A percentile compares a stretch with the other conserved stretches of the same genome.
phyloP scores from a whole-genome alignment of 2,797 vertebrate genomes.

The Scomberomorus guttatus region DNA sequence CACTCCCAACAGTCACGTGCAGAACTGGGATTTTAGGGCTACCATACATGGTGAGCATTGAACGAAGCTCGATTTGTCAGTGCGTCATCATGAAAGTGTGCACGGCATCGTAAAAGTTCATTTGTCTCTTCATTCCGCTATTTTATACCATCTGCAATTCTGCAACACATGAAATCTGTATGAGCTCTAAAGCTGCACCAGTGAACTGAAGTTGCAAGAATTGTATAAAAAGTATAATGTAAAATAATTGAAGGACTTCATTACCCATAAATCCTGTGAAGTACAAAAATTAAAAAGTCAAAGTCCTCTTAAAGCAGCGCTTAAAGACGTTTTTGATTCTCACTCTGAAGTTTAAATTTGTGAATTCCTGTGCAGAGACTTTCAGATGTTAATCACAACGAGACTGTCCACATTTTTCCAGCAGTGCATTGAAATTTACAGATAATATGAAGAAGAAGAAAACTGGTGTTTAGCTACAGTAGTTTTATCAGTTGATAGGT shows the following conservation, averaged over 20 bases:
- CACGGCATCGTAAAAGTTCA: not conserved
- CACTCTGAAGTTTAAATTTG: not conserved
- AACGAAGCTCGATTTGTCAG: not conserved
- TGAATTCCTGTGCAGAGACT: too few species aligned
- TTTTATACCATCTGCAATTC: not conserved
- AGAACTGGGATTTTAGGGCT: slow-evolving; percentile 40
- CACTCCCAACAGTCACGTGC: slow-evolving; percentile 22
- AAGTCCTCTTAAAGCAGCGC: too few species aligned
- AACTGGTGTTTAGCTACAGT: too few species aligned
- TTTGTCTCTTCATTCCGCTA: not conserved
- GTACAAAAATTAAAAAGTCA: too few species aligned
- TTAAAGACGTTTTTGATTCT: not conserved
- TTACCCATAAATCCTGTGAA: too few species aligned
- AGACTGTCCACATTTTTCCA: too few species aligned
- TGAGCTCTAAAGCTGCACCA: not conserved
- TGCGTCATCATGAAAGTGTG: slow-evolving; percentile 1
- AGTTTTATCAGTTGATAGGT: too few species aligned
- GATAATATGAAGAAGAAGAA: too few species aligned
- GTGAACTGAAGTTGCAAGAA: not conserved
- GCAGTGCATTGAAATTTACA: too few species aligned
- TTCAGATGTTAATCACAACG: too few species aligned
- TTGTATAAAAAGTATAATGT: not conserved
- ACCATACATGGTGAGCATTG: slow-evolving; percentile 30
- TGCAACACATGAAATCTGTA: not conserved
- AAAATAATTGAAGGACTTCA: not conserved